Conservation (phyloP, 2,888 invertebrate genomes). For the Hesperia comma region DNA sequence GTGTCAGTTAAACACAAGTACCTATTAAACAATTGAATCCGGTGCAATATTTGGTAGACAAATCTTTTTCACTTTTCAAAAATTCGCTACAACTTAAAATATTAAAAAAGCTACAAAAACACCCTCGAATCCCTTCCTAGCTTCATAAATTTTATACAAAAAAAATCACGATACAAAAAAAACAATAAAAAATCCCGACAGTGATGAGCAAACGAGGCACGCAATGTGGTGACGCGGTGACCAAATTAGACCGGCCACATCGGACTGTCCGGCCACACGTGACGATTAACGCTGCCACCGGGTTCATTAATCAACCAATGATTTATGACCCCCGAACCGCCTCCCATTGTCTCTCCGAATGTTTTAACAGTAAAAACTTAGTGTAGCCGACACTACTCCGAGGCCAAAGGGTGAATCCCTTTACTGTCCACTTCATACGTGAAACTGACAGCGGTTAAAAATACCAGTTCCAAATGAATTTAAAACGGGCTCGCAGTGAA, state of each 20-base stretch:
- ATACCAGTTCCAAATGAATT: slow-evolving; percentile 5
- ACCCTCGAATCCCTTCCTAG: too few species aligned
- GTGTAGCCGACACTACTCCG: slow-evolving; percentile 29
- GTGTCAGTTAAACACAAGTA: too few species aligned
- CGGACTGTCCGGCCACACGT: slow-evolving; percentile 32
- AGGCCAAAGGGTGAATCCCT: slow-evolving; percentile 10
- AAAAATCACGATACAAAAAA: too few species aligned
- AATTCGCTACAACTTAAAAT: too few species aligned
- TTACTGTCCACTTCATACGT: background rate
- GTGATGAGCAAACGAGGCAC: background rate
- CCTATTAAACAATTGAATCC: too few species aligned
- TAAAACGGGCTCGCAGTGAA: background rate
- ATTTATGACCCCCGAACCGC: slow-evolving; percentile 66
- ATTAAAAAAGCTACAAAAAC: too few species aligned
- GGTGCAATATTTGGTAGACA: too few species aligned
- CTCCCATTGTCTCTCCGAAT: slow-evolving; percentile 46
- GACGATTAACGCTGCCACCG: slow-evolving; percentile 40
- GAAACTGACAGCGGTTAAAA: slow-evolving; percentile 16
- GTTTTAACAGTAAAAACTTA: slow-evolving; percentile 32
- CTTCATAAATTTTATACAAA: too few species aligned
- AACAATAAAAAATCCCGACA: too few species aligned
- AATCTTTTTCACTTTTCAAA: too few species aligned
- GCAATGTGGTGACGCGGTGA: slow-evolving; percentile 30
- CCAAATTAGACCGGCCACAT: slow-evolving; percentile 41
- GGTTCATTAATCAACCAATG: slow-evolving; percentile 74